Conservation (phyloP, 2,113 vertebrate species). For the Macrotis lagotis region DNA sequence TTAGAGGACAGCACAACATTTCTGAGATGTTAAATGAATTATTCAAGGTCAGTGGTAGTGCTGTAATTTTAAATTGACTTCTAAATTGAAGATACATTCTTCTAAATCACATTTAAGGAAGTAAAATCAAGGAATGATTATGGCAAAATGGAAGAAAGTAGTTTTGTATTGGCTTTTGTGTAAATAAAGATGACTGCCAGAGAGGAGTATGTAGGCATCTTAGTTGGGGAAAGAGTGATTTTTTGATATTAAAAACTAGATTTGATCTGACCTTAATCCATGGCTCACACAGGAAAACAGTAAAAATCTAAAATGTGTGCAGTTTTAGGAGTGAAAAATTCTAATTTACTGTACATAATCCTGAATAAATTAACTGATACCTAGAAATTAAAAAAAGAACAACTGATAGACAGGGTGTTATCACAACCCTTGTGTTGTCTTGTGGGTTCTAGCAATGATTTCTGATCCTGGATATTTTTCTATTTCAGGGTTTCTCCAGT, state of each 20-base stretch:
- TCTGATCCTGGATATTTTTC: neutral
- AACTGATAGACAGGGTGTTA: neutral
- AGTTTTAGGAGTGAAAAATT: constrained; percentile 2
- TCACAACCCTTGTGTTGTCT: neutral
- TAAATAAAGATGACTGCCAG: neutral
- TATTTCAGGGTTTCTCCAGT: neutral
- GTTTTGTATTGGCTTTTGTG: neutral
- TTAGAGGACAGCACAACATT: neutral
- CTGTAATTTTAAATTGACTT: neutral
- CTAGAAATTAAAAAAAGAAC: neutral
- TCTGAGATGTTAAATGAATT: neutral
- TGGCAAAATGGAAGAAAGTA: neutral
- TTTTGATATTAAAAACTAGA: constrained; percentile 3
- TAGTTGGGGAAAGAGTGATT: neutral
- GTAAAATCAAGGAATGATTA: neutral
- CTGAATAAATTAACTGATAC: constrained; percentile 47
- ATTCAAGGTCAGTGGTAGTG: neutral
- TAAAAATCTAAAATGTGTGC: constrained; percentile 10
- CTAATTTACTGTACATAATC: constrained; percentile 17
- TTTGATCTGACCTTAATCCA: neutral
- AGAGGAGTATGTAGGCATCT: neutral
- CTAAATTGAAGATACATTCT: neutral
- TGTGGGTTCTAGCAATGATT: neutral
- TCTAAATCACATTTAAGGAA: neutral
- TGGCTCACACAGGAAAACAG: neutral